phyloP scores from a whole-genome alignment of 2,888 invertebrate genomes.

The Clivina fossor region DNA sequence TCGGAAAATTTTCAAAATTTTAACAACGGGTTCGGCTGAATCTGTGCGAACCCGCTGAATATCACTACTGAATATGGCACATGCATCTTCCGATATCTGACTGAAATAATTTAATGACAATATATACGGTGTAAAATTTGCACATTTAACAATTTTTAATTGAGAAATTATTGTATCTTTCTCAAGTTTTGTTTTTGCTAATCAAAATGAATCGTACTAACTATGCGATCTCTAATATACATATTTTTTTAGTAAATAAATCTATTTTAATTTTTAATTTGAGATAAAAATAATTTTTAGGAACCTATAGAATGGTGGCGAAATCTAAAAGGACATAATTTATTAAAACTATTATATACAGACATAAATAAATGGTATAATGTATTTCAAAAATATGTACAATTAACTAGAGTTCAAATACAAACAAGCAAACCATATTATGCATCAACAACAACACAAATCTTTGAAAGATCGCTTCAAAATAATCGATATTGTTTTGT shows the following conservation, averaged over 20 bases:
- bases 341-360: slow-evolving; percentile 83
- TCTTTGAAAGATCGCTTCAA: slow-evolving; percentile 87
- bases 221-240: no score
- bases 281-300: slow-evolving; percentile 39
- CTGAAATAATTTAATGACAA: no score
- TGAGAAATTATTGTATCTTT: no score
- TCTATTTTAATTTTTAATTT: background rate
- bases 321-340: slow-evolving; percentile 75
- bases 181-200: no score
- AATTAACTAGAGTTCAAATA: slow-evolving; percentile 82
- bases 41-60: no score
- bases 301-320: slow-evolving; percentile 89
- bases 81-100: no score
- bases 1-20: no score
- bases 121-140: no score
- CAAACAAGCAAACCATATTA: slow-evolving; percentile 61
- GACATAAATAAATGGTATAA: slow-evolving; percentile 81
- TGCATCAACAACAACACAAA: slow-evolving; percentile 70
- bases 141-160: no score
- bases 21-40: no score
- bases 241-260: slow-evolving; percentile 1
- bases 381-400: slow-evolving; percentile 89
- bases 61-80: no score
- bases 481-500: slow-evolving; percentile 85
- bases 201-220: no score